phyloP scores from a whole-genome alignment of 1,140 invertebrate genomes.

The Copidosoma floridanum region DNA sequence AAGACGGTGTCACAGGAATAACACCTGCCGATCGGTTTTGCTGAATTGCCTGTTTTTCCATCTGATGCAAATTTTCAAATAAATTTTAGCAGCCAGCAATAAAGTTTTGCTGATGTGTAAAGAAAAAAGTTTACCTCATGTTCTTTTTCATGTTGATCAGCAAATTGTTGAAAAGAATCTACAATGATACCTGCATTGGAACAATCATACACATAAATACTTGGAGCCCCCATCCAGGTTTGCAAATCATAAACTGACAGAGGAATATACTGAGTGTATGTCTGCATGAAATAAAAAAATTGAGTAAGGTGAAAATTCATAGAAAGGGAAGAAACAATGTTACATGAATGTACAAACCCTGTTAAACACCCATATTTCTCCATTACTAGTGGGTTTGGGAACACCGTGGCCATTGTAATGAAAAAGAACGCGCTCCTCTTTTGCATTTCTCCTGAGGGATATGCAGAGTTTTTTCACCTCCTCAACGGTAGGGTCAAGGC shows the following conservation, averaged over 20 bases:
- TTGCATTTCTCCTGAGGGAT: constrained; percentile 93
- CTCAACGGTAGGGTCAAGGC: constrained; percentile 94
- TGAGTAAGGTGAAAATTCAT: constrained; percentile 1
- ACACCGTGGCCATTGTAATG: constrained; percentile 99
- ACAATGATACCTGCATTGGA: constrained; percentile 97
- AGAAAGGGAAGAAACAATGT: not conserved
- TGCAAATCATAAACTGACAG: constrained; percentile 97
- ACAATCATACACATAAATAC: constrained; percentile 99
- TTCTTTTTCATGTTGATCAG: constrained; percentile 86
- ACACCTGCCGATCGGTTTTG: constrained; percentile 48
- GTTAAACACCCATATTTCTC: constrained; percentile 99
- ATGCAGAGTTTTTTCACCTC: constrained; percentile 97
- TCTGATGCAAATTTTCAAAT: constrained; percentile 38
- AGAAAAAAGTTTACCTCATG: constrained; percentile 62
- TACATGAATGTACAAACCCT: constrained; percentile 61
- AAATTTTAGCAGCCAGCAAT: not conserved
- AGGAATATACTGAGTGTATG: constrained; percentile 98
- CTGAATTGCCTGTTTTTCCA: constrained; percentile 49
- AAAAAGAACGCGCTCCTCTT: constrained; percentile 97
- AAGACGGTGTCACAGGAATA: constrained; percentile 58
- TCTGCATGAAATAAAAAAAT: constrained; percentile 61
- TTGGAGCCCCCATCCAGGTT: constrained; percentile 98
- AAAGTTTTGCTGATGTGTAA: not conserved
- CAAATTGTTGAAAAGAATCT: constrained; percentile 89
- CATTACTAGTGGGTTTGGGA: constrained; percentile 95